A percentile compares a stretch with the other conserved stretches of the same genome.
These are phyloP conservation scores for Fistularia commersonii DNA, from an alignment of 2,797 vertebrate species.

Conservation along the genomic window DNA sequence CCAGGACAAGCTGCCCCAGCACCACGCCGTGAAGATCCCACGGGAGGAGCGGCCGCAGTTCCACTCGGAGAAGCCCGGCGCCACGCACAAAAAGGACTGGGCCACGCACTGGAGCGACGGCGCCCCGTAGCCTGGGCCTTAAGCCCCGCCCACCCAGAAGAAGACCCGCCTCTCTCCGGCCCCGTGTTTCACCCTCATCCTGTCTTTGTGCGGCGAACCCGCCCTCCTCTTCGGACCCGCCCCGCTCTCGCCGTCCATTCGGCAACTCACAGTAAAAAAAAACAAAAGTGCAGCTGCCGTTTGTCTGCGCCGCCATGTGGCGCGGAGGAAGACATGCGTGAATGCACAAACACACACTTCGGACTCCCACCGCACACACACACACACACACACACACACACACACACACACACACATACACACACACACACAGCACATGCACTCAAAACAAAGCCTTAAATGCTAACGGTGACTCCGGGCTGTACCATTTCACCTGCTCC, in stretches of 20 bases:
- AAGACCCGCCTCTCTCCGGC: conserved; percentile 1
- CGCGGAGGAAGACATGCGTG: conserved; percentile 39
- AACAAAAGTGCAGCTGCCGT: conserved; percentile 41
- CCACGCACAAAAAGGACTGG: conserved; percentile 85
- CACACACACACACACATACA: not conserved
- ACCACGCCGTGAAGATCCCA: conserved; percentile 91
- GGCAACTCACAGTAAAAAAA: conserved; percentile 38
- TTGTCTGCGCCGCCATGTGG: conserved; percentile 19
- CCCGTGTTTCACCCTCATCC: conserved; percentile 37
- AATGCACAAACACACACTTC: conserved; percentile 21
- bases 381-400: conserved; percentile 9
- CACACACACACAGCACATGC: too few species aligned
- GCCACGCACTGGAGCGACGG: conserved; percentile 79
- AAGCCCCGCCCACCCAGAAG: conserved; percentile 32
- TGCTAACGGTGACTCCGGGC: too few species aligned
- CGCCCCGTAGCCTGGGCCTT: conserved; percentile 55
- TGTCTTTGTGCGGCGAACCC: conserved; percentile 37
- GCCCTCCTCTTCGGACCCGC: too few species aligned
- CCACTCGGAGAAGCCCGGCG: conserved; percentile 81
- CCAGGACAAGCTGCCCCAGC: conserved; percentile 86
- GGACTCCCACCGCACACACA: too few species aligned
- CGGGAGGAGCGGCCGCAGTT: conserved; percentile 84
- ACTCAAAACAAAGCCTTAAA: too few species aligned
- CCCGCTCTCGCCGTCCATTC: too few species aligned
- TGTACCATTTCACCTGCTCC: too few species aligned